Evolutionary conservation across 2,797 vertebrate genomes (phyloP).

Genomic region (Enteromius argenteus): DNA sequence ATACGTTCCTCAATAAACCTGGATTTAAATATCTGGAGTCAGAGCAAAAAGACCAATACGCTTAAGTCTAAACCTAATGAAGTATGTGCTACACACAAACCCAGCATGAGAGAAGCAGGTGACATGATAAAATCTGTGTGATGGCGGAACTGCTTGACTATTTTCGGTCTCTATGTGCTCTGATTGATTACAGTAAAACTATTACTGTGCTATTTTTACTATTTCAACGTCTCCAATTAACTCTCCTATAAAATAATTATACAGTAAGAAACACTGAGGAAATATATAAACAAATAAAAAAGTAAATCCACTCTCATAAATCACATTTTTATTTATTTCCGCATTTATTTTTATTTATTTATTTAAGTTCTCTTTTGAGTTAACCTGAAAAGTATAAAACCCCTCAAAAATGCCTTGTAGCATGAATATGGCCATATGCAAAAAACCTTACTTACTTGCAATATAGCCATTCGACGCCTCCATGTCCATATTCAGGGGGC

Average conservation of each 20-base stretch:
- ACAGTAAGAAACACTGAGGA: not conserved
- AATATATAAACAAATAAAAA: not conserved
- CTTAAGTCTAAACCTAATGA: not conserved
- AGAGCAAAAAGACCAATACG: not conserved
- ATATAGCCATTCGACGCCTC: conserved; percentile 73
- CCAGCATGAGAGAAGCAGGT: not conserved
- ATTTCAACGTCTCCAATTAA: not conserved
- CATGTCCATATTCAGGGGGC: conserved; percentile 85
- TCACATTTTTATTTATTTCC: no score
- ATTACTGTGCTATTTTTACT: not conserved
- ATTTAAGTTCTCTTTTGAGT: not conserved
- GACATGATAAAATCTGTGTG: conserved; percentile 12
- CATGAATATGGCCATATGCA: not conserved
- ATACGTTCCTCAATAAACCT: not conserved
- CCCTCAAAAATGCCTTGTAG: not conserved
- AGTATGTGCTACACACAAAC: not conserved
- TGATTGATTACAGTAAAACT: conserved; percentile 1
- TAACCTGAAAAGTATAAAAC: not conserved
- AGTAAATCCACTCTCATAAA: not conserved
- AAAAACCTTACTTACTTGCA: conserved; percentile 75
- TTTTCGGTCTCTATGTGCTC: conserved; percentile 3
- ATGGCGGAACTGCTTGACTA: conserved; percentile 1
- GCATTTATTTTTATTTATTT: no score
- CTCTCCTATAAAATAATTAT: not conserved
- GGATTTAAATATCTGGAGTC: not conserved